Base-by-base conservation (phyloP, 2,797 vertebrate genomes). In the Hoplostethus mediterraneus region DNA sequence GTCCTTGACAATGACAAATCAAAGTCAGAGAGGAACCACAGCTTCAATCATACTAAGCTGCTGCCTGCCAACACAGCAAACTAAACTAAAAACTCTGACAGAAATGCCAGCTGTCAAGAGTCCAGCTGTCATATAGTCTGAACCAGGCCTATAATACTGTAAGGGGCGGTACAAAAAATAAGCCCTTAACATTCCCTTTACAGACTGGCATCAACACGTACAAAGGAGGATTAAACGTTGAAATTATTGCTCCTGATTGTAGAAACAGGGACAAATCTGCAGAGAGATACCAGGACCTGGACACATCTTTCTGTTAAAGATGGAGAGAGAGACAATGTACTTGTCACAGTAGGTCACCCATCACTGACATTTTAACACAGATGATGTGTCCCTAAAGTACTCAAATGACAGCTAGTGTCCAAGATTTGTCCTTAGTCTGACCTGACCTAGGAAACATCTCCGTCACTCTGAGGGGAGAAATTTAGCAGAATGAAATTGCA, bases 1-100 rank as follows among this genome's bases (percentile, higher is more conserved):
- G 47, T 47, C 73, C 75, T 44, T 80, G 74, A 75, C 86, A 86
- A 86, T 80, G 84, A 87, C 81, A 82, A 78, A 82, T 80, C 86
- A 91, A 88, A 87, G 88, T 84, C 82, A 76, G 31, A 14, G 40
- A 70, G 65, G 55, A 49, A 68, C 62, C 30, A 38, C 73, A 64
- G 49, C 62, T 49, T 81, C 68, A 25, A 38, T 66, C 74, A 73
- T 75, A 44, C 69, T 70, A 85, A 86, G 77, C 44, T 33, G 44
- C 71, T 48, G 68, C 53, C 73, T 89, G 79, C 67, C 81, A 84
- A 68, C 70, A 36, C 65, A 72, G 67, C 72, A 79, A 80, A 73
- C 64, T 68, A 65, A 67, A 77, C 70, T 79, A 33, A 85, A 84
- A 82, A 62, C 67, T 73, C 72, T n/a, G n/a, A n/a, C 42, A 68